Evolutionary conservation across 2,888 invertebrate species (phyloP).

Genomic region (Steinernema hermaphroditum): DNA sequence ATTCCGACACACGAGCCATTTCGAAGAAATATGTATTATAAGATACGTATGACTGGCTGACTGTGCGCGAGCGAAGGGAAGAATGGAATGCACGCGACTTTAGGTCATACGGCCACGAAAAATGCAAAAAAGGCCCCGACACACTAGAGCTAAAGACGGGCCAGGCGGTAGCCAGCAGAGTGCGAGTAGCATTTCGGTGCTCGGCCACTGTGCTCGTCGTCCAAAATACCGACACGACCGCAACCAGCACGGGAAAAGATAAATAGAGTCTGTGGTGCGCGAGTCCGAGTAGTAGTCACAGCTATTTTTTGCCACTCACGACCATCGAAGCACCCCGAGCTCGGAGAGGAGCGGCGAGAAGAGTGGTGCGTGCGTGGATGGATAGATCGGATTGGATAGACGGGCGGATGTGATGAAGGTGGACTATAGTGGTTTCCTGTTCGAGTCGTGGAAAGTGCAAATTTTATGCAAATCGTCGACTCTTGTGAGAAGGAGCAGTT

Average conservation of each 20-base stretch:
- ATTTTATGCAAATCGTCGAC: constrained; percentile 17
- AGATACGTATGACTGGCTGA: constrained; percentile 23
- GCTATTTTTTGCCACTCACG: constrained; percentile 30
- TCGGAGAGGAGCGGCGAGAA: constrained; percentile 18
- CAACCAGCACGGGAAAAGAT: constrained; percentile 20
- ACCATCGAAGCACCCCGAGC: constrained; percentile 25
- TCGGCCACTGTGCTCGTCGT: neutral
- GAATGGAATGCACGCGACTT: constrained; percentile 21
- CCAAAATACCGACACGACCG: neutral
- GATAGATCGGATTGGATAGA: neutral
- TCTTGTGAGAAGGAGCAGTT: neutral
- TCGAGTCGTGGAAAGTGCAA: constrained; percentile 6
- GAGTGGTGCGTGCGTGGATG: constrained; percentile 11
- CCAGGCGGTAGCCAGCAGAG: neutral
- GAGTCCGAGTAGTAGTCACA: constrained; percentile 27
- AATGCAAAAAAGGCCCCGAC: constrained; percentile 21
- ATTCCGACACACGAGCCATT: constrained; percentile 15
- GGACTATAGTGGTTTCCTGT: constrained; percentile 10
- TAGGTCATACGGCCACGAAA: constrained; percentile 22
- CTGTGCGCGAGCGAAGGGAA: constrained; percentile 7
- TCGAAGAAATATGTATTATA: constrained; percentile 28
- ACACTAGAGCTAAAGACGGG: neutral
- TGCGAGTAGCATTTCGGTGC: neutral
- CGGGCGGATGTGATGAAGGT: constrained; percentile 16
- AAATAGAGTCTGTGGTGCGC: constrained; percentile 27